Evolutionary conservation across 1,140 invertebrate genomes (phyloP), one percentile per base, ranked within the genome.

Genomic region (Anthonomus grandis): DNA sequence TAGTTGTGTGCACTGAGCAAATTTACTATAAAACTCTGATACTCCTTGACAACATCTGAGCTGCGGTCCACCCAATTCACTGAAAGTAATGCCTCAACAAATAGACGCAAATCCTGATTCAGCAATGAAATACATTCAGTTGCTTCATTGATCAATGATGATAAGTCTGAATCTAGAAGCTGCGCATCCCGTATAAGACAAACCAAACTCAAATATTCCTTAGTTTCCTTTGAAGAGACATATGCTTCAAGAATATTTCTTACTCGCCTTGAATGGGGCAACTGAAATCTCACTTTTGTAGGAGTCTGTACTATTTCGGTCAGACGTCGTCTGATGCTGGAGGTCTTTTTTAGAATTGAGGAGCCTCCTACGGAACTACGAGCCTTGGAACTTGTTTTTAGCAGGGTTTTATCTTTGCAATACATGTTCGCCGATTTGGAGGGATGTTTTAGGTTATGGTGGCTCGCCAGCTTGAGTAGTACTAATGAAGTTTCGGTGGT

Each of bases 61-160:
- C 67, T 72, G 19, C 79, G 64, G 37, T 75, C 74, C 2, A 66
- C 74, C 84, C 84, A 86, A 63, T 76, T 72, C 15, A 85, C 64
- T n/a, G 77, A 77, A 9, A 86, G 63, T 38, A 86, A 56, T 13
- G 78, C 77, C 71, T 86, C 82, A n/a, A 85, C 75, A 65, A 86
- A 75, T 31, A 79, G 68, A 57, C 75, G 74, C 60, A 85, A 78
- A 65, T 75, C 60, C 62, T 74, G 59, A 68, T 78, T 78, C 18
- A 86, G 65, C 15, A 81, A 63, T 24, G 79, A 74, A n/a, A 85
- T 77, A 66, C 82, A 80, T 57, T 79, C 74, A 37, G 72, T 77
- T 6, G 80, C 75, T 70, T 82, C 78, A 37, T 66, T 67, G 9
- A 86, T 58, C 19, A 85, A 67, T 5, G 73, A 60, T 3, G 77